Evolutionary conservation across 2,888 invertebrate species (phyloP).

Genomic region (Arrhopalites spinosus): DNA sequence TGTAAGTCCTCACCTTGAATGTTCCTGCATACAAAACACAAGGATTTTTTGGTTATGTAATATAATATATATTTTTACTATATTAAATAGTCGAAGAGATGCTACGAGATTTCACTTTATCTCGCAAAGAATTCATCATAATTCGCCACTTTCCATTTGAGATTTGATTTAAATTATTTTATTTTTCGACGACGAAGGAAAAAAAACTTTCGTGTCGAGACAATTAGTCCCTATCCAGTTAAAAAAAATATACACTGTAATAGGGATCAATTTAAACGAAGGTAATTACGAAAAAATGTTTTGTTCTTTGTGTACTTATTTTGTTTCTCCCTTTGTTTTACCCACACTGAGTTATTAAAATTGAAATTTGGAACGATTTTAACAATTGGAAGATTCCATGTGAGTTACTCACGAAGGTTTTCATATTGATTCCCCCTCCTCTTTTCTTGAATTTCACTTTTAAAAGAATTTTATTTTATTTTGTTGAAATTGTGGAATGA

Average conservation of each 20-base stretch:
- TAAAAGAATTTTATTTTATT: neutral
- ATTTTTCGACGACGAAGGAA: constrained; percentile 11
- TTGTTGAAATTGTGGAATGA: neutral
- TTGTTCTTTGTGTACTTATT: neutral
- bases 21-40: constrained; percentile 28
- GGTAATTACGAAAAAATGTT: neutral
- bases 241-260: neutral
- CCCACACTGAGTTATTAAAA: constrained; percentile 25
- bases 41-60: constrained; percentile 17
- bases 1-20: constrained; percentile 28
- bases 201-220: too few relatives aligned
- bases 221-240: neutral
- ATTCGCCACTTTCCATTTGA: constrained; percentile 33
- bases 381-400: constrained; percentile 10
- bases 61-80: constrained; percentile 1
- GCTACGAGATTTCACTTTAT: constrained; percentile 33
- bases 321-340: neutral
- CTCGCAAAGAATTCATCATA: constrained; percentile 31
- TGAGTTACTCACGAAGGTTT: constrained; percentile 9
- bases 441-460: neutral
- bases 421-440: constrained; percentile 25
- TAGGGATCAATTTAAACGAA: neutral
- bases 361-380: constrained; percentile 8
- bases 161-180: neutral
- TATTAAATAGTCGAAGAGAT: constrained; percentile 12